Evolutionary conservation across 2,113 vertebrate genomes (phyloP).

Genomic region (Oncorhynchus mykiss): DNA sequence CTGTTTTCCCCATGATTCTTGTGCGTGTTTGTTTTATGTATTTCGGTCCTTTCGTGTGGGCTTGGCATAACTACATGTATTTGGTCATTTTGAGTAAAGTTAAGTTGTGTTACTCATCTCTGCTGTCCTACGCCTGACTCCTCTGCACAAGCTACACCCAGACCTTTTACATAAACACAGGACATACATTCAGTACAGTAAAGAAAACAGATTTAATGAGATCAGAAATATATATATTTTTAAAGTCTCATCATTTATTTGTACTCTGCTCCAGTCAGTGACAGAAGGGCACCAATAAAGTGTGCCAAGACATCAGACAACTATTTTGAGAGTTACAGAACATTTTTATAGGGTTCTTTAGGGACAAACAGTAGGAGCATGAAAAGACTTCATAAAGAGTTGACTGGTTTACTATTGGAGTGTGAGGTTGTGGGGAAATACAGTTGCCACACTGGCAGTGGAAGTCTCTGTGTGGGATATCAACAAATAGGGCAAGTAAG

Average conservation of each 20-base stretch:
- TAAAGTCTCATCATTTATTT: conserved; percentile 31
- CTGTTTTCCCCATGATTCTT: too few species aligned
- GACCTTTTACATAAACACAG: background rate
- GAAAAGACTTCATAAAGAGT: conserved; percentile 48
- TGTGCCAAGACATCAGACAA: conserved; percentile 44
- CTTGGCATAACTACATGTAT: too few species aligned
- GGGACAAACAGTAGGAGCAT: conserved; percentile 51
- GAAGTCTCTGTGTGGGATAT: conserved; percentile 57
- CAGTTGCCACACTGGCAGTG: conserved; percentile 63
- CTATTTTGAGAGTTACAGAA: conserved; percentile 68
- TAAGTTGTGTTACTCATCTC: too few species aligned
- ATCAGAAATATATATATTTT: conserved; percentile 41
- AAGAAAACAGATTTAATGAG: conserved; percentile 45
- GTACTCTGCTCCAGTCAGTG: conserved; percentile 43
- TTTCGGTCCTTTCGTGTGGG: too few species aligned
- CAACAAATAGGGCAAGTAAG: conserved; percentile 53
- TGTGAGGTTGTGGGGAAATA: conserved; percentile 30
- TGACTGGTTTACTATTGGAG: conserved; percentile 21
- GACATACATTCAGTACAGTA: conserved; percentile 25
- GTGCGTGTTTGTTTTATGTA: too few species aligned
- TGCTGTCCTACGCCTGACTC: too few species aligned
- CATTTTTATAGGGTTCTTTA: conserved; percentile 53
- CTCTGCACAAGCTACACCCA: too few species aligned
- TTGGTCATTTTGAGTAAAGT: too few species aligned
- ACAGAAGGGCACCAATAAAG: conserved; percentile 57